These are phyloP conservation scores for Cryptocephalus moraei DNA, from an alignment of 2,888 invertebrate genomes.

Conservation along the genomic window DNA sequence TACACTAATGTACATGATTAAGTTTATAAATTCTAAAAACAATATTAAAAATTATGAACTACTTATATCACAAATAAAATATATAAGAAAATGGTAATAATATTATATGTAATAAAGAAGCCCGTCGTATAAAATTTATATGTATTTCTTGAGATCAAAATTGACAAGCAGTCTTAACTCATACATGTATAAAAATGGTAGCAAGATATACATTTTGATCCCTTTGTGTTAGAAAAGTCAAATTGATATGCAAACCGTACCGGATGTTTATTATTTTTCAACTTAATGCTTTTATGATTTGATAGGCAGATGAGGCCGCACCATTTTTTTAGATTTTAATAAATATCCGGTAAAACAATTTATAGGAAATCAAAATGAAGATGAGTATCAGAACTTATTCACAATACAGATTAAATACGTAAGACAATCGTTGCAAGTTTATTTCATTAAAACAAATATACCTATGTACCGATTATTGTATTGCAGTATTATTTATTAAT, in stretches of 20 bases:
- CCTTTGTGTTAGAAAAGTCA: conserved; percentile 19
- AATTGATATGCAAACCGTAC: conserved; percentile 19
- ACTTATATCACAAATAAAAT: conserved; percentile 15
- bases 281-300: too few species aligned
- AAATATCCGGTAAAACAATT: too few species aligned
- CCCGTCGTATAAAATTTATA: conserved; percentile 19
- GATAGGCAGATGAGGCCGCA: too few species aligned
- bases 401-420: too few species aligned
- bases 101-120: conserved; percentile 12
- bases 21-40: conserved; percentile 3
- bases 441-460: too few species aligned
- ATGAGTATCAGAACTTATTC: too few species aligned
- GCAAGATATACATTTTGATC: conserved; percentile 33
- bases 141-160: conserved; percentile 29
- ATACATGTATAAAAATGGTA: conserved; percentile 18
- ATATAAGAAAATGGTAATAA: conserved; percentile 1
- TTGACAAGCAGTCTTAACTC: conserved; percentile 34
- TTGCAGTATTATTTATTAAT: background rate
- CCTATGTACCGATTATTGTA: too few species aligned
- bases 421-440: too few species aligned
- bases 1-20: conserved; percentile 27
- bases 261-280: too few species aligned
- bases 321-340: too few species aligned
- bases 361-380: too few species aligned
- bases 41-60: conserved; percentile 7